Evolutionary conservation across 1,140 invertebrate genomes (phyloP), one percentile per base, ranked within the genome.

Genomic region (Brachionus manjavacas): DNA sequence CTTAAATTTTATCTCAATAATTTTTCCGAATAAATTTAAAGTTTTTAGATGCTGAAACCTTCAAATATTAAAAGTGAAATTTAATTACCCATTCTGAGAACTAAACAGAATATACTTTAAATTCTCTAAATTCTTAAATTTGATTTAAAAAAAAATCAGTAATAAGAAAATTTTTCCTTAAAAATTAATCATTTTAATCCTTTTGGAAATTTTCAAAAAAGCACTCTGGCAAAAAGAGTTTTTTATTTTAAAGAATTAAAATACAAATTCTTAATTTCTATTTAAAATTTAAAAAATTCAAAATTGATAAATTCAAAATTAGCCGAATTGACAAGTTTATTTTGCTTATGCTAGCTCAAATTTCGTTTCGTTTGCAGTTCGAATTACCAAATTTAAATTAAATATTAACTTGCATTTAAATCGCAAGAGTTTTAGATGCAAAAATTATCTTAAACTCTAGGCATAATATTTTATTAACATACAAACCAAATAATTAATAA

Each of bases 381-480:
- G n/a, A 60, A 25, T 20, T 23, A 60, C 52, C 20, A 60, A 60
- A 60, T 60, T 23, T 9, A 60, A 60, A 60, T 60, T 23, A 60
- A 60, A 60, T 60, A 8, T 60, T 20, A 60, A 60, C 52, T 60
- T 60, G 52, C 52, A 60, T 23, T 60, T 0, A 60, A 60, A 20
- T 60, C 9, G 16, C 52, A 23, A 23, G 14, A 60, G 52, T 23
- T 60, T 60, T 60, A 23, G 9, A 60, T 20, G 52, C 52, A 60
- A 60, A 60, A 60, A 60, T 60, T 60, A 60, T 60, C 52, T 60
- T 60, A 60, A 60, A 20, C 52, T 60, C 20, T n/a, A 68, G 14
- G 66, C 66, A 68, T 68, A 68, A 68, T 68, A 31, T 6, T 68
- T 68, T 68, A 68, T 68, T 68, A 68, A 23, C 66, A 68, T 68